These are phyloP conservation scores for Hoplostethus atlanticus DNA, from an alignment of 2,797 vertebrate genomes.

Conservation along the genomic window DNA sequence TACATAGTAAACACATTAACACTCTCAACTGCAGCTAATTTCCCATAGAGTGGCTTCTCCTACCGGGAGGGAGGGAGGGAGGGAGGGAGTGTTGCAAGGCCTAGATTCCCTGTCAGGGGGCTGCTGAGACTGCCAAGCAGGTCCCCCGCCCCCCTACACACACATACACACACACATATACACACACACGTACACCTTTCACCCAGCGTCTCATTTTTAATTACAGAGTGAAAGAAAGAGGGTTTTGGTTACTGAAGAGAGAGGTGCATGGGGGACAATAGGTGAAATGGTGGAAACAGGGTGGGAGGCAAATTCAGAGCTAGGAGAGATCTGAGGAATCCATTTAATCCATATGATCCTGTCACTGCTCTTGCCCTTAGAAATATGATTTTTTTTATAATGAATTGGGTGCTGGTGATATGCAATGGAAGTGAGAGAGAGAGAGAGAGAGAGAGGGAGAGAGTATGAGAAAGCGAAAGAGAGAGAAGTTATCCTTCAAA, in stretches of 20 bases:
- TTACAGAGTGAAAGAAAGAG: slow-evolving; percentile 23
- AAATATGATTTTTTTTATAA: slow-evolving; percentile 59
- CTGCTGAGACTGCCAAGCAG: slow-evolving; percentile 25
- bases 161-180: slow-evolving; percentile 12
- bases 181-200: slow-evolving; percentile 23
- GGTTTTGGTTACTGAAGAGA: slow-evolving; percentile 13
- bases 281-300: slow-evolving; percentile 21
- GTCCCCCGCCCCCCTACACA: slow-evolving; percentile 1
- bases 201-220: slow-evolving; percentile 44
- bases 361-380: slow-evolving; percentile 27
- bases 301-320: slow-evolving; percentile 37
- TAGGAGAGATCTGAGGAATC: slow-evolving; percentile 55
- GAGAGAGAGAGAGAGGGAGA: slow-evolving; percentile 16
- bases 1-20: slow-evolving; percentile 1
- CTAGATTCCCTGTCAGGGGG: slow-evolving; percentile 20
- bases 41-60: slow-evolving; percentile 1
- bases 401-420: slow-evolving; percentile 37
- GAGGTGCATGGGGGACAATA: slow-evolving; percentile 5
- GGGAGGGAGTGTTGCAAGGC: background rate
- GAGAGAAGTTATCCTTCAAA: slow-evolving; percentile 66
- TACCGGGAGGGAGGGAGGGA: background rate
- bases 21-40: background rate
- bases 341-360: slow-evolving; percentile 55
- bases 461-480: slow-evolving; percentile 3
- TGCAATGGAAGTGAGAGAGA: background rate